phyloP scores from a whole-genome alignment of 2,113 vertebrate genomes.

The Micronisus gabar region DNA sequence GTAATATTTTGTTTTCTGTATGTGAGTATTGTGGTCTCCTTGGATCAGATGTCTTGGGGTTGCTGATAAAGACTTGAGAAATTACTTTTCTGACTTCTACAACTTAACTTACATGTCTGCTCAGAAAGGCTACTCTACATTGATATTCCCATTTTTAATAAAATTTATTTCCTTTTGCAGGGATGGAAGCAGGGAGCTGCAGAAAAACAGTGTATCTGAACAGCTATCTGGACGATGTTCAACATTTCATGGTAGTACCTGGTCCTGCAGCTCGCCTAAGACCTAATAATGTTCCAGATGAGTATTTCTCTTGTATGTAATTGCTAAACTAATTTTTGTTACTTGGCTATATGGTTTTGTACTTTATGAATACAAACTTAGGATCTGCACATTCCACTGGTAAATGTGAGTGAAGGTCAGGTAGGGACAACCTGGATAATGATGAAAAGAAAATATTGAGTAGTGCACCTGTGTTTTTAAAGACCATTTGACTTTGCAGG shows the following conservation, averaged over 20 bases:
- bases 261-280: slow-evolving; percentile 89
- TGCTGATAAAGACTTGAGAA: background rate
- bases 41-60: background rate
- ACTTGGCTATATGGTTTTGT: background rate
- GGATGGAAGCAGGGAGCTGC: slow-evolving; percentile 92
- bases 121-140: background rate
- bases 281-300: slow-evolving; percentile 80
- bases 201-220: slow-evolving; percentile 77
- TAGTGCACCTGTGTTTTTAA: background rate
- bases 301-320: slow-evolving; percentile 90
- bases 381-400: background rate
- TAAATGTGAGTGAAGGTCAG: background rate
- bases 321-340: slow-evolving; percentile 47
- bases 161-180: slow-evolving; percentile 61
- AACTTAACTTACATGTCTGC: background rate
- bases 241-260: slow-evolving; percentile 78
- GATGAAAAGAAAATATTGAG: background rate
- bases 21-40: background rate
- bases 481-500: background rate
- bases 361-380: background rate
- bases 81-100: background rate
- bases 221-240: slow-evolving; percentile 71
- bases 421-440: background rate
- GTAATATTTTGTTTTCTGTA: background rate
- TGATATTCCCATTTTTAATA: background rate